Base-by-base conservation (phyloP, 2,888 invertebrate genomes). In the Allacma fusca region DNA sequence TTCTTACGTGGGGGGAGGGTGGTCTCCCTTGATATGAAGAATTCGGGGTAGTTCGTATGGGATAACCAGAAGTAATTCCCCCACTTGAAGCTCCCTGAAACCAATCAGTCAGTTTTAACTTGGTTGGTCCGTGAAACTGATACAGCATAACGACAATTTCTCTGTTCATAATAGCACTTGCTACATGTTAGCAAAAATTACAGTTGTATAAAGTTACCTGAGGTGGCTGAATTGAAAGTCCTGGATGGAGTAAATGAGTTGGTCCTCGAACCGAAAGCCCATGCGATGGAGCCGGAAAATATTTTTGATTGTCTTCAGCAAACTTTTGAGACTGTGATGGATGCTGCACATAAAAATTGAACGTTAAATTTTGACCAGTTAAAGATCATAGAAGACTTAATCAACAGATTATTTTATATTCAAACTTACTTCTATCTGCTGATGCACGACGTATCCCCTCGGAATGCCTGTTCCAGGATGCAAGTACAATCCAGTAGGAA, bases 11-110 rank as follows among this genome's bases (percentile, higher is more conserved):
- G n/a, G 84, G 83, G 5, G 85, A 85, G 5, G 85, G 77, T 64
- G 84, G 79, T 78, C 84, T 81, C 67, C 81, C 80, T 80, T 83
- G 84, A 76, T 83, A 85, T 1, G 83, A 80, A 62, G 86, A 81
- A 28, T 85, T 23, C 81, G 90, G 90, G 79, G 90, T 89, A 76
- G 91, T 91, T 81, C 93, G 90, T 0, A 94, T 92, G 0, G 94
- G 93, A 88, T 94, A 95, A 1, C 94, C 94, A 79, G 94, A 92
- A 0, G 94, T 93, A 80, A 95, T 94, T 85, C 93, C 92, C 79
- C 94, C 93, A 0, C 92, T 90, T 86, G 93, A 93, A n/a, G 91
- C 87, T 78, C 91, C 90, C 92, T 92, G 86, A 4, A 50, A 71
- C 28, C 67, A 67, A 34, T 26, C 24, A 64, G n/a, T 62, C 70